These are phyloP conservation scores for Platyrinchus mystaceus DNA, from an alignment of 2,797 vertebrate species.

Conservation along the genomic window DNA sequence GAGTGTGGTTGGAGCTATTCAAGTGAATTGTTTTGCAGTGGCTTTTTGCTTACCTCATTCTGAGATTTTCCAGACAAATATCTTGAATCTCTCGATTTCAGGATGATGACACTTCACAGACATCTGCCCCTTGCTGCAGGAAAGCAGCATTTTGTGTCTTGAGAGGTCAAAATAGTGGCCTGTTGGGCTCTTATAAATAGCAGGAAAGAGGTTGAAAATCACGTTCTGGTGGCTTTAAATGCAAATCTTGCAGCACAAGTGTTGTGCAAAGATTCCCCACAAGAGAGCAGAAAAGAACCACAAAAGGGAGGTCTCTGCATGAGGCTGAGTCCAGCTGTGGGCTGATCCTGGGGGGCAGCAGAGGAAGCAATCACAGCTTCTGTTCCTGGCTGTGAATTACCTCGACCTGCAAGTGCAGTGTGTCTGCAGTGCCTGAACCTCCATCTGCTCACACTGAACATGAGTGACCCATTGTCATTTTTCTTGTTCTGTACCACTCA, in stretches of 20 bases:
- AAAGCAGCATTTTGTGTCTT: background rate
- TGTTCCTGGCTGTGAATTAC: background rate
- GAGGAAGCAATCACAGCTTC: background rate
- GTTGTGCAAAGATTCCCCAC: slow-evolving; percentile 57
- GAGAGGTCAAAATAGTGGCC: background rate
- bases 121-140: background rate
- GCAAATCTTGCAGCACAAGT: background rate
- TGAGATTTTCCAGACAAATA: background rate
- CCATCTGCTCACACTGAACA: background rate
- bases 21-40: background rate
- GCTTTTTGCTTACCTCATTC: background rate
- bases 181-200: background rate
- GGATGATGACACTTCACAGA: background rate
- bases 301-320: background rate
- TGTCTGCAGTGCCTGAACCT: background rate
- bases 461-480: rapidly evolving
- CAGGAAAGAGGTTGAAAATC: background rate
- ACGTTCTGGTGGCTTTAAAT: background rate
- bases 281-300: slow-evolving; percentile 67
- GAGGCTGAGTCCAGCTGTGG: background rate
- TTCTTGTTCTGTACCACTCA: background rate
- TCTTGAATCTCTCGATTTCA: background rate
- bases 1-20: background rate
- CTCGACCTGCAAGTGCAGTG: background rate
- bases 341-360: background rate